Evolutionary conservation across 2,797 vertebrate species (phyloP).

Genomic region (Phylloscopus collybita): DNA sequence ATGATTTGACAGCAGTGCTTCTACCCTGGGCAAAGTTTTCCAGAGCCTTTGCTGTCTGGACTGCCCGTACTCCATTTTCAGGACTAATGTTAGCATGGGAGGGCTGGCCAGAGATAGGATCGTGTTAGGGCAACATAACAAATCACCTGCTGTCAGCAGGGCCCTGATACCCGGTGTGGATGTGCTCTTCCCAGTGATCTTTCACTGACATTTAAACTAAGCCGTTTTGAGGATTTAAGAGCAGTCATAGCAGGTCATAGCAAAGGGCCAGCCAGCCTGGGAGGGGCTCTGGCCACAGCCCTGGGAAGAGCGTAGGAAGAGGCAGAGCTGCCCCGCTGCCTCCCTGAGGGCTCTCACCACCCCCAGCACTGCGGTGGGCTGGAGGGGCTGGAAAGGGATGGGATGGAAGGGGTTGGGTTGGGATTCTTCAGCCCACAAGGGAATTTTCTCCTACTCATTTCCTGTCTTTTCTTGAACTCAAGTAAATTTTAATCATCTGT

Average conservation of each 20-base stretch:
- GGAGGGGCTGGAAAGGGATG: neutral
- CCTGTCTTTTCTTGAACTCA: conserved; percentile 30
- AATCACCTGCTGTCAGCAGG: conserved; percentile 24
- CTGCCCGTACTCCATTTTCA: neutral
- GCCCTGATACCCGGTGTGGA: neutral
- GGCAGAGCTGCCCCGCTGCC: neutral
- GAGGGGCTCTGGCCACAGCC: neutral
- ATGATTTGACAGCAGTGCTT: neutral
- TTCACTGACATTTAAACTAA: conserved; percentile 54
- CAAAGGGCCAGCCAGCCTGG: neutral
- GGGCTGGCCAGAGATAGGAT: neutral
- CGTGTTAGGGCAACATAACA: neutral
- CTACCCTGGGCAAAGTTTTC: neutral
- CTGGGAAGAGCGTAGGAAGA: conserved; percentile 48
- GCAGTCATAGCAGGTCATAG: conserved; percentile 38
- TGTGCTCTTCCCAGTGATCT: conserved; percentile 31
- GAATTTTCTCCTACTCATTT: conserved; percentile 54
- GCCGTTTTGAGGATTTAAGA: conserved; percentile 44
- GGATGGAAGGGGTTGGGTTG: neutral
- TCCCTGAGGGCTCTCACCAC: neutral
- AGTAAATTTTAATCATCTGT: conserved; percentile 37
- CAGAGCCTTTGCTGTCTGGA: neutral
- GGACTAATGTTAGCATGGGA: neutral
- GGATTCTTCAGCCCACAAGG: neutral
- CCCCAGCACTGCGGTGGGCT: neutral